Conservation (phyloP, 2,113 vertebrate genomes). For the Marmota monax region DNA sequence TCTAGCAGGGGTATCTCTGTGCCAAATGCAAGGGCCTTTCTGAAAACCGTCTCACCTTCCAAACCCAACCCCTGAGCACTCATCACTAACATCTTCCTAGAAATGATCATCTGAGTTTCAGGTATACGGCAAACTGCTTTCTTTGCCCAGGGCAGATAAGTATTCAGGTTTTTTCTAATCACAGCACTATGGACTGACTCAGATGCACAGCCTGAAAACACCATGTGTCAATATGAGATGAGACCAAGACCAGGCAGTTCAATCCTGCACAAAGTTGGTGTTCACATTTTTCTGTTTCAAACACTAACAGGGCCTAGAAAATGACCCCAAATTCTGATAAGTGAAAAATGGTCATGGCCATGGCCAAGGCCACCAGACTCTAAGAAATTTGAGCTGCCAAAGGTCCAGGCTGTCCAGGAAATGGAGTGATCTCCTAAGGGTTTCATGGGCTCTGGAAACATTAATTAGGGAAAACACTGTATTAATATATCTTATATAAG, state of each 20-base stretch:
- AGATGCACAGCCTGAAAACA: not conserved
- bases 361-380: not conserved
- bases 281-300: constrained; percentile 1
- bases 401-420: not conserved
- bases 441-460: constrained; percentile 5
- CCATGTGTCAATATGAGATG: not conserved
- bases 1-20: not conserved
- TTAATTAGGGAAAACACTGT: not conserved
- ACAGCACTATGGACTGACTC: not conserved
- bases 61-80: not conserved
- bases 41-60: not conserved
- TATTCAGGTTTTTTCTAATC: constrained; percentile 12
- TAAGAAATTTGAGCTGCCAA: not conserved
- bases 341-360: not conserved
- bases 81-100: not conserved
- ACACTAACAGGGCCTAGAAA: not conserved
- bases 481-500: not conserved
- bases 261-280: not conserved
- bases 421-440: not conserved
- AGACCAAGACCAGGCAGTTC: not conserved
- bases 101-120: not conserved
- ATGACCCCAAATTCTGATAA: not conserved
- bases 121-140: not conserved
- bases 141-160: not conserved
- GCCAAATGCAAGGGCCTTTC: constrained; percentile 30